Percentiles rank a stretch among this genome's conserved stretches.
Evolutionary conservation across 1,140 invertebrate genomes (phyloP).

Genomic region (Andricus grossulariae): DNA sequence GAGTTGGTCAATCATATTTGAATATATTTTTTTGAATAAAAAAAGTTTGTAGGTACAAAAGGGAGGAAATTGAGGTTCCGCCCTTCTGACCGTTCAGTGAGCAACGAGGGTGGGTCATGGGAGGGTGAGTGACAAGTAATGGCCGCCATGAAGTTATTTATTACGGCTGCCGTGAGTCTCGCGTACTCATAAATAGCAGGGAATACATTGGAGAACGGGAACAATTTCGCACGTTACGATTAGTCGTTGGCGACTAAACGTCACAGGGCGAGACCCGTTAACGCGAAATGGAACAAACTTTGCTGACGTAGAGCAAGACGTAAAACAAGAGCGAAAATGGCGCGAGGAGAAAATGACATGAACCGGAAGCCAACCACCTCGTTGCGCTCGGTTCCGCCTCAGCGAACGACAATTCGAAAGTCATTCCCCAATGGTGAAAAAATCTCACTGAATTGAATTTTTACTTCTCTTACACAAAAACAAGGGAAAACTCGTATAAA

Average conservation of each 20-base stretch:
- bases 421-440: conserved; percentile 4
- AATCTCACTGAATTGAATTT: conserved; percentile 18
- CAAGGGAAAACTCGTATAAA: not conserved
- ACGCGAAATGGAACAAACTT: conserved; percentile 25
- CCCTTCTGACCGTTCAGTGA: conserved; percentile 7
- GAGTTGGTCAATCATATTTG: not conserved
- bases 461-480: not conserved
- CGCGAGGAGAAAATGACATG: conserved; percentile 26
- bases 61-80: conserved; percentile 5
- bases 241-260: conserved; percentile 9
- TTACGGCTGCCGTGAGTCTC: conserved; percentile 48
- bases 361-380: conserved; percentile 26
- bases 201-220: not conserved
- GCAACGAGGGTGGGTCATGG: conserved; percentile 36
- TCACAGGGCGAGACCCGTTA: not conserved
- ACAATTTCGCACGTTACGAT: conserved; percentile 16
- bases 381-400: conserved; percentile 14
- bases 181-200: conserved; percentile 13
- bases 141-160: conserved; percentile 68
- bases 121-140: conserved; percentile 67
- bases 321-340: conserved; percentile 22
- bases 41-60: not conserved
- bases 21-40: not conserved
- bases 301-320: conserved; percentile 19
- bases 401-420: conserved; percentile 15